Evolutionary conservation across 1,140 invertebrate species (phyloP).

Genomic region (Reticulitermes speratus): DNA sequence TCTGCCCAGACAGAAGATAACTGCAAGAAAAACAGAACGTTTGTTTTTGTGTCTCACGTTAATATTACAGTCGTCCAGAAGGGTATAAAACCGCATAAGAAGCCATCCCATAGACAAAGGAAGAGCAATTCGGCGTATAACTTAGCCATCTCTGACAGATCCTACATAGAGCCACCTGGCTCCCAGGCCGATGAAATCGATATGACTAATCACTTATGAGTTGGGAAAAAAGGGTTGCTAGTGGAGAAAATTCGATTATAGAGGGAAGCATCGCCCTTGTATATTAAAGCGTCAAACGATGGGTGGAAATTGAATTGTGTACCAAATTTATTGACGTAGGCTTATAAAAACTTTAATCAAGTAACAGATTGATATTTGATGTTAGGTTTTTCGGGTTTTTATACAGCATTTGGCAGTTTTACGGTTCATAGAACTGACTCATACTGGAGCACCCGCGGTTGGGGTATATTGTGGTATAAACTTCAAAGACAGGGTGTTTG

Average conservation of each 20-base stretch:
- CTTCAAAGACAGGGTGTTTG: not conserved
- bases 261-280: not conserved
- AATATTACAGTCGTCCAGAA: too few species aligned
- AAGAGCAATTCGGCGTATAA: too few species aligned
- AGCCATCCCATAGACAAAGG: too few species aligned
- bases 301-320: not conserved
- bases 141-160: too few species aligned
- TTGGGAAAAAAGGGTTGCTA: not conserved
- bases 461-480: not conserved
- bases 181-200: not conserved
- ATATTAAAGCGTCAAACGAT: conserved; percentile 3
- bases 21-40: too few species aligned
- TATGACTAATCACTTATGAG: conserved; percentile 7
- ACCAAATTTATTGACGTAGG: conserved; percentile 7
- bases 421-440: not conserved
- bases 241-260: conserved; percentile 15
- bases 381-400: conserved; percentile 3
- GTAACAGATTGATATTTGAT: not conserved
- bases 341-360: not conserved
- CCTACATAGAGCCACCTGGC: not conserved
- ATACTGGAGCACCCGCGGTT: not conserved
- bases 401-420: not conserved
- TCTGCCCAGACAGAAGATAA: too few species aligned
- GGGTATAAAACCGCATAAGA: too few species aligned
- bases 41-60: too few species aligned